Percentiles rank a stretch among this genome's conserved stretches.
phyloP scores from a whole-genome alignment of 2,113 vertebrate species.

The Sula dactylatra region DNA sequence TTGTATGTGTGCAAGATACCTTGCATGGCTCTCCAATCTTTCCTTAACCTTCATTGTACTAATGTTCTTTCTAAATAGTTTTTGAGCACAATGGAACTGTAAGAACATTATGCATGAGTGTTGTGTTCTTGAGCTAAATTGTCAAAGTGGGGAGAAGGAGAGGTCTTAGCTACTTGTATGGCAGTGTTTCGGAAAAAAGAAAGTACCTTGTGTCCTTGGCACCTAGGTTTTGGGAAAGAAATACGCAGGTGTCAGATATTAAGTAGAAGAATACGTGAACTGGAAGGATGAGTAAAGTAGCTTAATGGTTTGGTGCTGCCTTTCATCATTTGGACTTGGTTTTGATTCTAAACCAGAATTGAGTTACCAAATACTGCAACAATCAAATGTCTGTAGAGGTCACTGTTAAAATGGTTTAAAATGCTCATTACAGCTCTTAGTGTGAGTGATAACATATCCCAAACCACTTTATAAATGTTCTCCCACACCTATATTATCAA shows the following conservation, averaged over 20 bases:
- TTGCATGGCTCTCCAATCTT: background rate
- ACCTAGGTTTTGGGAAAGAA: background rate
- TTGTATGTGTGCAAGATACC: background rate
- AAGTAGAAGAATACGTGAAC: background rate
- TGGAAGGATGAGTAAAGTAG: background rate
- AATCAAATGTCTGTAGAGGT: conserved; percentile 10
- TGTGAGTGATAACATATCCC: background rate
- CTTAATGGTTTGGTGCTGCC: background rate
- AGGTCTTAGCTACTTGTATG: background rate
- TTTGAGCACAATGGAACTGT: background rate
- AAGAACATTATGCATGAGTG: background rate
- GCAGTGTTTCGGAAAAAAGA: background rate
- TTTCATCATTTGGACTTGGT: background rate
- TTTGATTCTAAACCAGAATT: background rate
- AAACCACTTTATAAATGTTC: conserved; percentile 26
- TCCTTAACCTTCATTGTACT: background rate
- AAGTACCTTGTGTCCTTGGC: background rate
- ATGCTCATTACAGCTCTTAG: conserved; percentile 30
- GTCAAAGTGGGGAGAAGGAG: background rate
- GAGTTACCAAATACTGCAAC: background rate
- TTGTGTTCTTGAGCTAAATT: background rate
- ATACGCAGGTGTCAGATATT: background rate
- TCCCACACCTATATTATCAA: conserved; percentile 47
- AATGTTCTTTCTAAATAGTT: background rate
- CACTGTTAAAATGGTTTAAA: conserved; percentile 31